Percentiles rank a stretch among this genome's conserved stretches.
Conservation (phyloP, 2,113 vertebrate species). For the Hyaena hyaena region DNA sequence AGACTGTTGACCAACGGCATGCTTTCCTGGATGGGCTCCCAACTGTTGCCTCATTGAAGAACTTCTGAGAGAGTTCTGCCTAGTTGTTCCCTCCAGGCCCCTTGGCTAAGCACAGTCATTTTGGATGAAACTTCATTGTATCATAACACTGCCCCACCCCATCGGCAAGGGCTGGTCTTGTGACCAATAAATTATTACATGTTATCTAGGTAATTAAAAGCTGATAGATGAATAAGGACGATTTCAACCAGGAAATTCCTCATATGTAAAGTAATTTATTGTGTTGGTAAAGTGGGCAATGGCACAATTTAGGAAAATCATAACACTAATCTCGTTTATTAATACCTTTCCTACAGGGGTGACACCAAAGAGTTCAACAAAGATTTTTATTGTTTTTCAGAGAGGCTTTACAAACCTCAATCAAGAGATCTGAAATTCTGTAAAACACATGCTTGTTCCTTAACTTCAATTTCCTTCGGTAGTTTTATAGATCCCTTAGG, state of each 20-base stretch:
- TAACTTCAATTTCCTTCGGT: conserved; percentile 85
- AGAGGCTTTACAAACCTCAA: conserved; percentile 79
- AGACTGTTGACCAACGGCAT: neutral
- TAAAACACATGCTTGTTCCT: conserved; percentile 82
- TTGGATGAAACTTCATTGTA: neutral
- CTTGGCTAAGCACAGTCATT: neutral
- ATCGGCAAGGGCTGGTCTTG: neutral
- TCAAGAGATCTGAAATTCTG: conserved; percentile 83
- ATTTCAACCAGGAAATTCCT: conserved; percentile 69
- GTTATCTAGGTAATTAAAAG: conserved; percentile 55
- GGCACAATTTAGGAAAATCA: conserved; percentile 70
- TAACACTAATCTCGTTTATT: conserved; percentile 61
- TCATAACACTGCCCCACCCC: neutral
- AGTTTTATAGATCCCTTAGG: conserved; percentile 84
- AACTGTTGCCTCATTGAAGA: neutral
- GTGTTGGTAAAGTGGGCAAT: conserved; percentile 33
- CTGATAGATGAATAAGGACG: conserved; percentile 40
- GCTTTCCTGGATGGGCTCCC: neutral
- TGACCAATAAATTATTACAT: conserved; percentile 48
- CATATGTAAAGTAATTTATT: conserved; percentile 52
- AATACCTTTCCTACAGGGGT: conserved; percentile 63
- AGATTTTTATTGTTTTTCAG: conserved; percentile 79
- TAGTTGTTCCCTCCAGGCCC: neutral
- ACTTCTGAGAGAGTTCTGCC: conserved; percentile 17
- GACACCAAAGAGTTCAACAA: conserved; percentile 71